Percentiles rank a stretch among this genome's conserved stretches.
These are phyloP conservation scores for Cataglyphis altisquamis DNA, from an alignment of 2,888 invertebrate species.

Conservation along the genomic window DNA sequence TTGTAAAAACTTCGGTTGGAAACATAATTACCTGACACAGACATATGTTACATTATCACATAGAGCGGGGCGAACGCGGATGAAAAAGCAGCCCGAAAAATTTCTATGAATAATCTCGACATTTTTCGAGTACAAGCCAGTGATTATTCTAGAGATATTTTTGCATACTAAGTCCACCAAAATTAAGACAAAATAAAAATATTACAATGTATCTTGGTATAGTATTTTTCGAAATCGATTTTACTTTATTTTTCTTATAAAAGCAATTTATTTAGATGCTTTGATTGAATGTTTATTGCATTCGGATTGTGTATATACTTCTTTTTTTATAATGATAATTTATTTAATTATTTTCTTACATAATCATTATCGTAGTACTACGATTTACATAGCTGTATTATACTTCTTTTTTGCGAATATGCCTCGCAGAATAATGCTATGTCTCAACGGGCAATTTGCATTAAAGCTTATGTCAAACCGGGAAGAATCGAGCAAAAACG, in stretches of 20 bases:
- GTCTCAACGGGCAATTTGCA: constrained; percentile 9
- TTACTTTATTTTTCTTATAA: background rate
- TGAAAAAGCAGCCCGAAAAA: constrained; percentile 31
- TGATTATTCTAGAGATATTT: constrained; percentile 20
- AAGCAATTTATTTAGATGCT: background rate
- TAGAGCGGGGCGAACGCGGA: background rate
- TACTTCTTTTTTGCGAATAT: background rate
- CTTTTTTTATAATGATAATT: background rate
- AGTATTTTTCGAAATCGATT: background rate
- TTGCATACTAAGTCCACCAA: background rate
- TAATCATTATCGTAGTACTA: background rate
- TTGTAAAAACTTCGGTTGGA: constrained; percentile 48
- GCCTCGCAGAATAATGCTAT: background rate
- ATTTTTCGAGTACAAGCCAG: constrained; percentile 24
- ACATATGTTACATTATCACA: constrained; percentile 46
- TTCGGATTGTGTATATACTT: background rate
- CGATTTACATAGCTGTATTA: background rate
- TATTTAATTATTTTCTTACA: background rate
- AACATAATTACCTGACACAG: constrained; percentile 52
- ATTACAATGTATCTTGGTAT: background rate
- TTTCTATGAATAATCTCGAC: constrained; percentile 35
- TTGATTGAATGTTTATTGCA: background rate
- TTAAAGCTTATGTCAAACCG: constrained; percentile 16
- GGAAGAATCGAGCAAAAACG: background rate
- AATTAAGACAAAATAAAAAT: constrained; percentile 25